Evolutionary conservation across 2,888 invertebrate genomes (phyloP).

Genomic region (Pheosia gnoma): DNA sequence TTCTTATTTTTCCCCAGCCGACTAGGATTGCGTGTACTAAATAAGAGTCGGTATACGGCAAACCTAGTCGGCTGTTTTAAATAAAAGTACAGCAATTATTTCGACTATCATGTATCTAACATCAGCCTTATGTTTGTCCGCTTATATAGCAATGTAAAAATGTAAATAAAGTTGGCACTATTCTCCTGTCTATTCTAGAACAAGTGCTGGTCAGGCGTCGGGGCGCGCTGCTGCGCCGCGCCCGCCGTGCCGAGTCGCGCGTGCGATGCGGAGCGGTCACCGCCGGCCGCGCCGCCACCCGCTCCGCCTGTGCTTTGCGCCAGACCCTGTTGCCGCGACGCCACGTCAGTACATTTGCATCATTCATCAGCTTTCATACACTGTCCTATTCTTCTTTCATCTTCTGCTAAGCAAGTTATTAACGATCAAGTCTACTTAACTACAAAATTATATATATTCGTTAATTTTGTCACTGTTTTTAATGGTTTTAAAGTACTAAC

Average conservation of each 20-base stretch:
- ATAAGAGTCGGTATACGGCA: no score
- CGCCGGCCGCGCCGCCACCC: slow-evolving; percentile 75
- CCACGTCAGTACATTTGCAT: slow-evolving; percentile 59
- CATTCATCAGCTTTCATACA: not conserved
- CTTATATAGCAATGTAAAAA: not conserved
- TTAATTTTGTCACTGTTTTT: no score
- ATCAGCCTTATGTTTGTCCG: not conserved
- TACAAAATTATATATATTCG: no score
- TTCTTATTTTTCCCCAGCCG: not conserved
- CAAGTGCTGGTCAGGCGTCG: slow-evolving; percentile 75
- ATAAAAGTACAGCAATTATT: no score
- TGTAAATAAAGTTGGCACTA: slow-evolving; percentile 3
- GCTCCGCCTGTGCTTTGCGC: slow-evolving; percentile 71
- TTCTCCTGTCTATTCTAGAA: slow-evolving; percentile 51
- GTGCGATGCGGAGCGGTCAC: slow-evolving; percentile 83
- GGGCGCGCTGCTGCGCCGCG: slow-evolving; percentile 76
- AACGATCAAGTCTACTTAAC: no score
- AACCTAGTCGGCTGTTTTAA: no score
- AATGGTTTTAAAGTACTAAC: no score
- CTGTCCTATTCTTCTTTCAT: no score
- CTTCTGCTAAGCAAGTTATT: no score
- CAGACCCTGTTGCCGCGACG: slow-evolving; percentile 75
- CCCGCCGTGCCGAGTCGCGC: slow-evolving; percentile 79
- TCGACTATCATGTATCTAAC: no score
- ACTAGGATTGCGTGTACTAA: not conserved